Conservation (phyloP, 2,113 vertebrate species). For the Scopus umbretta region DNA sequence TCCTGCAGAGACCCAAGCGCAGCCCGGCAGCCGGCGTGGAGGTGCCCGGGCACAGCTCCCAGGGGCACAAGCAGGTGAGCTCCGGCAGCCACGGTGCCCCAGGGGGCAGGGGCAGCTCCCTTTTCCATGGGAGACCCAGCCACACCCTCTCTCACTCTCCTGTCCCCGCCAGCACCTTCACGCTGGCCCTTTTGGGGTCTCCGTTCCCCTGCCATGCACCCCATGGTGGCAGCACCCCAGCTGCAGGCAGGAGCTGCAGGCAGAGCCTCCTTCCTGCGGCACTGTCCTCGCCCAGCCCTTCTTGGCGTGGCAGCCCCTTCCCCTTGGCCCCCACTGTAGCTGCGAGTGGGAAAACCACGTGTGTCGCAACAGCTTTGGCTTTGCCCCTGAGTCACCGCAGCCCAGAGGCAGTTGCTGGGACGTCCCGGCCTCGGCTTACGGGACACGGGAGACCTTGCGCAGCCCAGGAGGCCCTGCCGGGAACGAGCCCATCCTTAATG, state of each 20-base stretch:
- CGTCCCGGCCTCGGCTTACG: rapidly evolving
- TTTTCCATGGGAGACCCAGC: not conserved
- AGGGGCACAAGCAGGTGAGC: slow-evolving; percentile 77
- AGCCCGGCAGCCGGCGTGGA: slow-evolving; percentile 70
- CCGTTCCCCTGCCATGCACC: not conserved
- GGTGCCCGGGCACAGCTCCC: slow-evolving; percentile 66
- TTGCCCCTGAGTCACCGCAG: not conserved
- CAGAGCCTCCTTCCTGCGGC: not conserved
- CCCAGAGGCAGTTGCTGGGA: not conserved
- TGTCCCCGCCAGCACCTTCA: not conserved
- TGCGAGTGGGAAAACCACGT: rapidly evolving
- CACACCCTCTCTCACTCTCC: not conserved
- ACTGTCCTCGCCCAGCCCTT: not conserved
- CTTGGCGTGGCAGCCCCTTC: not conserved
- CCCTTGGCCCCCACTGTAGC: not conserved
- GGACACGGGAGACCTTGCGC: not conserved
- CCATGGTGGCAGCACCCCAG: rapidly evolving
- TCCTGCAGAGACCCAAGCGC: slow-evolving; percentile 89
- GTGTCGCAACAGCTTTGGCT: not conserved
- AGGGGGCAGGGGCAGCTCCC: not conserved
- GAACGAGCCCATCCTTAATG: not conserved
- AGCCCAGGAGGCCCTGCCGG: not conserved
- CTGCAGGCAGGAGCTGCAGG: not conserved
- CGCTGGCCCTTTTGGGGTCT: rapidly evolving
- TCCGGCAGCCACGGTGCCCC: not conserved